Percentiles rank a stretch among this genome's conserved stretches.
These are phyloP conservation scores for Panthera tigris DNA, from an alignment of 2,113 vertebrate genomes.

Conservation along the genomic window DNA sequence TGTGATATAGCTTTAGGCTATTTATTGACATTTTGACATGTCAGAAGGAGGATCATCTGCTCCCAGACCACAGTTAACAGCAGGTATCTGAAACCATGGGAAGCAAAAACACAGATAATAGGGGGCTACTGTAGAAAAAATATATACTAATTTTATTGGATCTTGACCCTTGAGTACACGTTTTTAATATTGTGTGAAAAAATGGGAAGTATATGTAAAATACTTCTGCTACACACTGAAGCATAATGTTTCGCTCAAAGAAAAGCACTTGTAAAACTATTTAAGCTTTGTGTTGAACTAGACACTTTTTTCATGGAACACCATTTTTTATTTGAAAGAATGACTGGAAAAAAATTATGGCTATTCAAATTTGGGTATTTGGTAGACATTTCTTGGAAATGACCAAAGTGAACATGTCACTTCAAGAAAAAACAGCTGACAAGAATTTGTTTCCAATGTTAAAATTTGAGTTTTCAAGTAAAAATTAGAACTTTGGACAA, in stretches of 20 bases:
- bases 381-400: background rate
- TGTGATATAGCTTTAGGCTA: background rate
- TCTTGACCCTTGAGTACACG: background rate
- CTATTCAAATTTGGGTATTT: background rate
- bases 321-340: background rate
- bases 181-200: constrained; percentile 1
- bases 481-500: background rate
- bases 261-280: background rate
- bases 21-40: background rate
- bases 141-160: background rate
- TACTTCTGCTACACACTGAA: background rate
- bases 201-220: background rate
- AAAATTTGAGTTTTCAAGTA: background rate
- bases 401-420: background rate
- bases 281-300: background rate
- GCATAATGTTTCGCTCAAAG: background rate
- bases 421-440: background rate
- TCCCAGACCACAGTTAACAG: background rate
- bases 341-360: background rate
- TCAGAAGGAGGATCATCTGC: background rate
- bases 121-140: background rate
- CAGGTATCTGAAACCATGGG: background rate
- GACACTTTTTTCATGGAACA: background rate
- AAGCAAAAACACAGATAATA: background rate
- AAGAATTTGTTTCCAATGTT: background rate